Evolutionary conservation across 2,113 vertebrate species (phyloP).

Genomic region (Sapajus apella): DNA sequence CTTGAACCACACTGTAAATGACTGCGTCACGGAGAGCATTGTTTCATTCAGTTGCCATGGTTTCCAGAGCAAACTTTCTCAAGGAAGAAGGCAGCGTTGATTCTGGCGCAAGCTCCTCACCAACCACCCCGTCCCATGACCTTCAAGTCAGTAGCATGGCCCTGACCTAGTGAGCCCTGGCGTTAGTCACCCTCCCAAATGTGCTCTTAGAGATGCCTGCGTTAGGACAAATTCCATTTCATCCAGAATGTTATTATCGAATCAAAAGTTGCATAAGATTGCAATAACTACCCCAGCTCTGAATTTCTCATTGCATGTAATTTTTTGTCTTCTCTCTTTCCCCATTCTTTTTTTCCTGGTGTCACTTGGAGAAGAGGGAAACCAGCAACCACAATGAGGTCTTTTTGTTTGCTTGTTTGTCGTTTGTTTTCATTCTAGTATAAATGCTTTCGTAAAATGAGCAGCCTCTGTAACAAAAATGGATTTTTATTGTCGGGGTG

Average conservation of each 20-base stretch:
- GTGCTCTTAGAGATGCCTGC: rapidly evolving
- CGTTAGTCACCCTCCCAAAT: rapidly evolving
- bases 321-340: not conserved
- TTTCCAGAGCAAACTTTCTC: not conserved
- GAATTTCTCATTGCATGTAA: rapidly evolving
- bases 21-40: rapidly evolving
- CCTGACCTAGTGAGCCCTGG: not conserved
- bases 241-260: rapidly evolving
- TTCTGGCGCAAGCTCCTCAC: not conserved
- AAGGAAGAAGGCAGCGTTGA: rapidly evolving
- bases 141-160: not conserved
- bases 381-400: rapidly evolving
- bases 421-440: not conserved
- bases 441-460: not conserved
- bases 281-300: rapidly evolving
- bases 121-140: not conserved
- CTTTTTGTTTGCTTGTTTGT: not conserved
- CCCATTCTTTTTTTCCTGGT: not conserved
- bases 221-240: not conserved
- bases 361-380: too few relatives aligned
- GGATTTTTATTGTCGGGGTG: not conserved
- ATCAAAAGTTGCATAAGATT: not conserved
- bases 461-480: not conserved
- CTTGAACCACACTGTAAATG: rapidly evolving
- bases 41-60: rapidly evolving